A percentile compares a stretch with the other conserved stretches of the same genome.
Conservation (phyloP, 2,888 invertebrate species). For the Eilema sororculum region DNA sequence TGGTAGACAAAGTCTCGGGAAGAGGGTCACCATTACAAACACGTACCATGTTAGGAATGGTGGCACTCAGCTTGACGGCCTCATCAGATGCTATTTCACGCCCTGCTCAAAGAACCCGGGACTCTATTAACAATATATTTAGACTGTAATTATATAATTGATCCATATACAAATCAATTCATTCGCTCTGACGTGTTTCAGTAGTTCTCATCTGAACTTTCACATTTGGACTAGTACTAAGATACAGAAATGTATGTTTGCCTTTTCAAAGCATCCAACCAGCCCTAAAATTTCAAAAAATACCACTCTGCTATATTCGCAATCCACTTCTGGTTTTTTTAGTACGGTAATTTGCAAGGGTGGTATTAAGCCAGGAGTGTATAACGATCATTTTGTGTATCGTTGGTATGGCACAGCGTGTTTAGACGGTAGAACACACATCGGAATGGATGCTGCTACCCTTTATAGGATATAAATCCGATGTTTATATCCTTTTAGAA, state of each 20-base stretch:
- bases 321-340: conserved; percentile 35
- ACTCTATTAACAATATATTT: no score
- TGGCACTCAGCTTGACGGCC: no score
- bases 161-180: no score
- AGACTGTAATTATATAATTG: no score
- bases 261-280: conserved; percentile 27
- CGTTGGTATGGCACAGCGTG: conserved; percentile 12
- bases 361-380: conserved; percentile 34
- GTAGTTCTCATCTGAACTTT: background rate
- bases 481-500: conserved; percentile 57
- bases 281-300: background rate
- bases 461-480: conserved; percentile 55
- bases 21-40: no score
- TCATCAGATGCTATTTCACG: no score
- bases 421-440: conserved; percentile 12
- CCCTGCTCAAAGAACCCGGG: no score
- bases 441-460: conserved; percentile 25
- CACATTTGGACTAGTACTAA: background rate
- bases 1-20: no score
- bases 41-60: no score
- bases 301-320: conserved; percentile 18
- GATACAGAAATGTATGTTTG: conserved; percentile 26
- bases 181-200: no score
- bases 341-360: conserved; percentile 11
- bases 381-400: conserved; percentile 21